phyloP scores from a whole-genome alignment of 2,113 vertebrate genomes.

The Myanophis thanlyinensis region DNA sequence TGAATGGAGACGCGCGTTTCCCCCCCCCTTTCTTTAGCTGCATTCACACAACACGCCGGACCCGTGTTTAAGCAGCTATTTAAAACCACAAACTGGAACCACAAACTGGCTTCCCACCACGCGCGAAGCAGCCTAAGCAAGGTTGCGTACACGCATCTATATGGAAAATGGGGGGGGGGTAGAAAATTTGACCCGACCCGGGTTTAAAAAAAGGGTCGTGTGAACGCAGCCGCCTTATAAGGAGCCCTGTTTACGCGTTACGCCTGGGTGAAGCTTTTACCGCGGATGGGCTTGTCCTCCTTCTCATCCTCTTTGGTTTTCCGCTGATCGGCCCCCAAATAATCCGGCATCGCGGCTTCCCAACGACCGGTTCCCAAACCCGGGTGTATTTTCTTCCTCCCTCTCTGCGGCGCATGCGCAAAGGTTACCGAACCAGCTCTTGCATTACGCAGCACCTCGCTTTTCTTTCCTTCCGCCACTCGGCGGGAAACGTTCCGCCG shows the following conservation, averaged over 20 bases:
- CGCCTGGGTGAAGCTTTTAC: slow-evolving; percentile 58
- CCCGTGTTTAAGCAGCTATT: neutral
- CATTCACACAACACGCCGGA: neutral
- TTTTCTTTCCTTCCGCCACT: neutral
- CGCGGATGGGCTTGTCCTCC: slow-evolving; percentile 88
- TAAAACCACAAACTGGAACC: neutral
- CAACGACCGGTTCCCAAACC: fast-evolving
- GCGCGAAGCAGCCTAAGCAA: neutral
- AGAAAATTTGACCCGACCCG: neutral
- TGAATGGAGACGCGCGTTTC: neutral
- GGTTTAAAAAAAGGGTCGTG: neutral
- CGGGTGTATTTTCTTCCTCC: neutral
- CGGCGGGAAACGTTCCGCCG: neutral
- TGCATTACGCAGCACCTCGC: slow-evolving; percentile 71
- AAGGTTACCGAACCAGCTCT: neutral
- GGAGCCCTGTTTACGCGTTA: neutral
- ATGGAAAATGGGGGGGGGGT: no score
- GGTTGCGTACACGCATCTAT: neutral
- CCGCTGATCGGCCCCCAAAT: slow-evolving; percentile 88
- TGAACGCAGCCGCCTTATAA: neutral
- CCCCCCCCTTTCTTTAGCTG: neutral
- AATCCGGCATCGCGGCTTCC: slow-evolving; percentile 83
- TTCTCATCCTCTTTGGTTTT: slow-evolving; percentile 93
- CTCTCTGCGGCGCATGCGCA: neutral
- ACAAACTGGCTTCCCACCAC: neutral